Percentiles rank a stretch among this genome's conserved stretches.
Conservation (phyloP, 2,888 invertebrate genomes). For the Platycnemis pennipes region DNA sequence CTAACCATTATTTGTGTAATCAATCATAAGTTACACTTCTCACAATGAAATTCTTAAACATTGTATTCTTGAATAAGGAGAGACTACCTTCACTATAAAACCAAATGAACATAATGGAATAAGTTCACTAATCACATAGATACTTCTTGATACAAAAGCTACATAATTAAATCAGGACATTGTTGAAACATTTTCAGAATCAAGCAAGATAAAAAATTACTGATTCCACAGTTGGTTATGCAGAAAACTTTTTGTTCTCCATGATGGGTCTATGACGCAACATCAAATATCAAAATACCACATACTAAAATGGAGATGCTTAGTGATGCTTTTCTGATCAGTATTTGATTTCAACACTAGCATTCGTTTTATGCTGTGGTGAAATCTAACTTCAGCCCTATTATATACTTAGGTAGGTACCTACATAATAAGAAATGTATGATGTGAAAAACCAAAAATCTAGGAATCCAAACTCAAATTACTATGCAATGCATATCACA, state of each 20-base stretch:
- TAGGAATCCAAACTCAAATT: background rate
- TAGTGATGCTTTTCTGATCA: background rate
- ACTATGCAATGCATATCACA: conserved; percentile 55
- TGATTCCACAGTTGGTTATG: background rate
- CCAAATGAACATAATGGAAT: background rate
- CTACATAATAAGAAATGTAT: background rate
- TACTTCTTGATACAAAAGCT: background rate
- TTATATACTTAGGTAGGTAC: background rate
- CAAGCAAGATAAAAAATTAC: background rate
- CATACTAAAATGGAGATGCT: background rate
- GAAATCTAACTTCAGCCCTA: background rate
- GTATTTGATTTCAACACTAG: background rate
- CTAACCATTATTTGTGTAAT: background rate
- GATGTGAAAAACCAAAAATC: background rate
- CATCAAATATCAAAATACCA: background rate
- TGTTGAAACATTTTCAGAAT: background rate
- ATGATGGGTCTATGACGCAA: background rate
- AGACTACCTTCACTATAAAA: background rate
- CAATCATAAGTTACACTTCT: background rate
- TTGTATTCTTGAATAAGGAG: background rate
- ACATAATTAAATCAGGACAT: background rate
- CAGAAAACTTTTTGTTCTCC: background rate
- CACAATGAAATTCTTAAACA: background rate
- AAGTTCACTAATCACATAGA: background rate
- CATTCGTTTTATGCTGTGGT: background rate